Conservation (phyloP, 2,113 vertebrate species). For the Petaurus breviceps region DNA sequence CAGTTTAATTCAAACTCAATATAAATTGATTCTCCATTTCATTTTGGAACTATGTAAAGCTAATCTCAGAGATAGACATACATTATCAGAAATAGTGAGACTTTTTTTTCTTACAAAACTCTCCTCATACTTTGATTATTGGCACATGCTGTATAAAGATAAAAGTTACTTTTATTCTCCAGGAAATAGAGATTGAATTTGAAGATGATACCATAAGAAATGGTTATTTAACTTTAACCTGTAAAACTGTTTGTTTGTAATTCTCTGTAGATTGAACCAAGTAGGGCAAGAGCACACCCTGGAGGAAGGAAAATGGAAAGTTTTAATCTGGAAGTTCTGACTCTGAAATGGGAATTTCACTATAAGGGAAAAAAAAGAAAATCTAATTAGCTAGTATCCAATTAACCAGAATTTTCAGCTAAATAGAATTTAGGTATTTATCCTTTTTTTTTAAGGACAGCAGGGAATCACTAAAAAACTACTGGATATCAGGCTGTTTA, state of each 20-base stretch:
- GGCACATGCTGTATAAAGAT: background rate
- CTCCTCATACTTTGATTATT: background rate
- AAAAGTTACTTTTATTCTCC: background rate
- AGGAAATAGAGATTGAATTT: background rate
- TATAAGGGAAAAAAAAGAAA: background rate
- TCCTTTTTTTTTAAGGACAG: background rate
- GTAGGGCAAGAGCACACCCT: background rate
- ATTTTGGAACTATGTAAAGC: background rate
- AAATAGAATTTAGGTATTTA: background rate
- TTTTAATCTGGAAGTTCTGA: constrained; percentile 7
- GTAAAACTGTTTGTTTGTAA: background rate
- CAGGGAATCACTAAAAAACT: background rate
- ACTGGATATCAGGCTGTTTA: background rate
- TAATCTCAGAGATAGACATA: background rate
- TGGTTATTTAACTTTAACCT: background rate
- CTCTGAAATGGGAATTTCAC: background rate
- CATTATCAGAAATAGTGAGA: background rate
- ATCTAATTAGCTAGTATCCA: background rate
- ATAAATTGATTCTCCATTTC: background rate
- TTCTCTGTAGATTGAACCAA: background rate
- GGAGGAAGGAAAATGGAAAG: constrained; percentile 24
- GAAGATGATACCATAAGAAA: background rate
- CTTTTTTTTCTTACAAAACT: background rate
- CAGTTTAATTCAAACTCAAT: background rate
- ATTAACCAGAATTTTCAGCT: background rate